Percentiles rank a stretch among this genome's conserved stretches.
phyloP scores from a whole-genome alignment of 2,797 vertebrate species.

The Thaleichthys pacificus region DNA sequence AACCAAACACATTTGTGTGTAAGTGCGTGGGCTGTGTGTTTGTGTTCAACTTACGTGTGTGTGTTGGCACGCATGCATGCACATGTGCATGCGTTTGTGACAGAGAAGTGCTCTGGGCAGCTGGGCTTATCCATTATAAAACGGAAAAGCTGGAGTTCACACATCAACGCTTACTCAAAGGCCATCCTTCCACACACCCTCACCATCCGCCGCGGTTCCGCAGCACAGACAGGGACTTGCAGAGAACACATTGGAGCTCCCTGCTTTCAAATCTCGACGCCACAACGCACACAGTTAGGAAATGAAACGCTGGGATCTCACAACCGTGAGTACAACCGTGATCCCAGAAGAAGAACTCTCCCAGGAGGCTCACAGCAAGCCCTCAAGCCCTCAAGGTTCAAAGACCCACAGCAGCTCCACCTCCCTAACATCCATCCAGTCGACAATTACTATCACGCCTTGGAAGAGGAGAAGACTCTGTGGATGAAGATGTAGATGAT shows the following conservation, averaged over 20 bases:
- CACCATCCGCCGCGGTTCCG: conserved; percentile 25
- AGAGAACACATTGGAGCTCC: too few species aligned
- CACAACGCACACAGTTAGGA: too few species aligned
- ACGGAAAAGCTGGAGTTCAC: conserved; percentile 47
- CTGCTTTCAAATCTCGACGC: too few species aligned
- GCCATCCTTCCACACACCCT: conserved; percentile 30
- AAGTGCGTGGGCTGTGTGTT: conserved; percentile 16
- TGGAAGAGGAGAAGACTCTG: conserved; percentile 27
- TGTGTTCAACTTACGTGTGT: background rate
- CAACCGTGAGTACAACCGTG: too few species aligned
- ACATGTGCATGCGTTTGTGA: background rate
- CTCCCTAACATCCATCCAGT: conserved; percentile 44
- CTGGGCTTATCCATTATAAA: conserved; percentile 19
- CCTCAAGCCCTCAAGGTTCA: conserved; percentile 57
- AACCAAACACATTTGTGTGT: background rate
- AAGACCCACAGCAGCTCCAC: conserved; percentile 17
- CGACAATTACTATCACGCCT: conserved; percentile 22
- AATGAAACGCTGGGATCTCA: too few species aligned
- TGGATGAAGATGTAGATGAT: conserved; percentile 30
- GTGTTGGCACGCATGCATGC: too few species aligned
- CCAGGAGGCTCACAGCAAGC: conserved; percentile 41
- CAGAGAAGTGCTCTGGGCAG: conserved; percentile 25
- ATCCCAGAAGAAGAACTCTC: conserved; percentile 28
- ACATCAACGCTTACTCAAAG: conserved; percentile 66
- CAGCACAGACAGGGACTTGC: conserved; percentile 22